Conservation (phyloP, 2,888 invertebrate genomes). For the Fragum sueziense region DNA sequence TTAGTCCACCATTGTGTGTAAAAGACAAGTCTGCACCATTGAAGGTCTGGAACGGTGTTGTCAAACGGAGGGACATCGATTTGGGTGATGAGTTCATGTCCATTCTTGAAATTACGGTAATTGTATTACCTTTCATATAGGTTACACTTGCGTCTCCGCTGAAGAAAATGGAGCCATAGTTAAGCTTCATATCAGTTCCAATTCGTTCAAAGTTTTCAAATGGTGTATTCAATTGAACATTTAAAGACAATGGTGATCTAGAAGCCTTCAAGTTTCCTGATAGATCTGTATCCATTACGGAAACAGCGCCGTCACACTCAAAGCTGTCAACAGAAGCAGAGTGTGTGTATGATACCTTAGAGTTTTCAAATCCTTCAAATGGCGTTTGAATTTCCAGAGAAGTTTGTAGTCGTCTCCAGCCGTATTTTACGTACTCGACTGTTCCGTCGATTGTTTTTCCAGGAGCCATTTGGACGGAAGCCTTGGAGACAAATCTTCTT, state of each 20-base stretch:
- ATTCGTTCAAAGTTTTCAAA: slow-evolving; percentile 39
- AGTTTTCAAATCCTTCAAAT: slow-evolving; percentile 41
- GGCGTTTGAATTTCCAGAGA: slow-evolving; percentile 44
- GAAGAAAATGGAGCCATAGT: slow-evolving; percentile 12
- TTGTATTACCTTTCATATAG: slow-evolving; percentile 44
- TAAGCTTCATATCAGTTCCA: slow-evolving; percentile 39
- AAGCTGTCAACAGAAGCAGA: slow-evolving; percentile 50
- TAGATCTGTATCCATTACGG: slow-evolving; percentile 41
- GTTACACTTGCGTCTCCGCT: slow-evolving; percentile 38
- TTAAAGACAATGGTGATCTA: slow-evolving; percentile 26
- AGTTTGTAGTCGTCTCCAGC: slow-evolving; percentile 47
- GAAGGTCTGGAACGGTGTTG: slow-evolving; percentile 45
- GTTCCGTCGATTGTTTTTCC: slow-evolving; percentile 34
- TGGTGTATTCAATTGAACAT: slow-evolving; percentile 36
- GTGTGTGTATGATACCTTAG: slow-evolving; percentile 37
- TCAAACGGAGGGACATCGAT: slow-evolving; percentile 8
- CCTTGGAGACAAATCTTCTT: slow-evolving; percentile 39
- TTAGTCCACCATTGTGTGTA: slow-evolving; percentile 32
- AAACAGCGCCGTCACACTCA: slow-evolving; percentile 46
- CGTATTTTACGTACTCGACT: slow-evolving; percentile 41
- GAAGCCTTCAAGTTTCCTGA: slow-evolving; percentile 39
- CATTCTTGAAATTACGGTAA: slow-evolving; percentile 29
- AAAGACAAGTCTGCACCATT: slow-evolving; percentile 29
- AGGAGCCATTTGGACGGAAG: slow-evolving; percentile 33
- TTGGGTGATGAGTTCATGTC: slow-evolving; percentile 29